Evolutionary conservation across 2,888 invertebrate species (phyloP).

Genomic region (Willowsia nigromaculata): DNA sequence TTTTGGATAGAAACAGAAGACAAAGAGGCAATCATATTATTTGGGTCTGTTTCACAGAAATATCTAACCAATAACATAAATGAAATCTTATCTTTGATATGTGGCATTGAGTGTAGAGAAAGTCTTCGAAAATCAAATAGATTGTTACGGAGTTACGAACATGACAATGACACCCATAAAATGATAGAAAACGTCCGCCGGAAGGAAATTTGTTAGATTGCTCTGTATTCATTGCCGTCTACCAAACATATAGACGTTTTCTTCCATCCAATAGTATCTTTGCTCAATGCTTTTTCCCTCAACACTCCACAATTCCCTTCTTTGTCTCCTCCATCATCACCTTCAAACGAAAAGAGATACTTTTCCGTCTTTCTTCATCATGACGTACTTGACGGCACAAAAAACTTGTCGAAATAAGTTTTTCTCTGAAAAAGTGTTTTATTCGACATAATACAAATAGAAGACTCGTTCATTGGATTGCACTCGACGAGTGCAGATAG

Average conservation of each 20-base stretch:
- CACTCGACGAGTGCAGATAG: not conserved
- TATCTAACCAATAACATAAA: too few species aligned
- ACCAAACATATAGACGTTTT: not conserved
- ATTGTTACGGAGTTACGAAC: not conserved
- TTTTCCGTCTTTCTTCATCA: not conserved
- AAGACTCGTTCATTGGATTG: not conserved
- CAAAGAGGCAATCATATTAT: too few species aligned
- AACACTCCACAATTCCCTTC: not conserved
- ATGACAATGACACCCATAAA: not conserved
- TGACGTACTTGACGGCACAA: not conserved
- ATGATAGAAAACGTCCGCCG: constrained; percentile 5
- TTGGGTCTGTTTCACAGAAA: too few species aligned
- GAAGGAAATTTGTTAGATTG: constrained; percentile 12
- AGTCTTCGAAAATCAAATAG: not conserved
- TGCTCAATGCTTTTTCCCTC: not conserved
- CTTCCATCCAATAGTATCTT: not conserved
- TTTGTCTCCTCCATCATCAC: not conserved
- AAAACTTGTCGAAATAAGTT: not conserved
- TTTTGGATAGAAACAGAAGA: too few species aligned
- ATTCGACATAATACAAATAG: not conserved
- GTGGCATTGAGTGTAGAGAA: not conserved
- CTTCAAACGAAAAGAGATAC: not conserved
- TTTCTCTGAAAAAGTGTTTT: not conserved
- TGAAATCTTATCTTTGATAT: not conserved
- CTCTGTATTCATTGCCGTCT: not conserved